Evolutionary conservation across 1,140 invertebrate genomes (phyloP), one percentile per base, ranked within the genome.

Genomic region (Papilio polytes): DNA sequence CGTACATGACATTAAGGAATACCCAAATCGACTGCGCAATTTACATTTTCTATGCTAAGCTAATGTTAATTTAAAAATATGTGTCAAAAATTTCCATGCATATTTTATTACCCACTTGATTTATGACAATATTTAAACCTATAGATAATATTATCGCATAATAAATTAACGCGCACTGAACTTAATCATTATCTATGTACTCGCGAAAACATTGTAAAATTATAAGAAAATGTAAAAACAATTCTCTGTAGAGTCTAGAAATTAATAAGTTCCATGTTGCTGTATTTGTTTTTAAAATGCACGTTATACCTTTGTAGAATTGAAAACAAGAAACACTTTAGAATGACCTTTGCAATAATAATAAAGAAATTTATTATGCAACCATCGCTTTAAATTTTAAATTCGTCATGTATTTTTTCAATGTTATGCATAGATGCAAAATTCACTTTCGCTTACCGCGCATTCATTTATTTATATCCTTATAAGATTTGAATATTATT

Each of bases 371-470:
- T 46, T 22, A 46, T 76, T 76, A 76, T 76, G 46, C 74, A 76
- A 76, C 20, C 7, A 76, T 76, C 22, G 41, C 20, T 22, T 70
- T 70, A 70, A 12, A 70, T 70, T 31, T 70, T 70, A 63, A 63
- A 70, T 78, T 78, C 72, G 31, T 74, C 20, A 20, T 46, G 31
- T 70, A 26, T 72, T 41, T 7, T 73, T 73, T n/a, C 36, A 44
- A 44, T 36, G 36, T 74, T 44, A 48, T 74, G 72, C 44, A 46
- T 41, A 20, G 36, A 74, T 44, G 44, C 44, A 74, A 74, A 74
- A 74, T 74, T 70, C 76, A 84, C 85, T 89, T 88, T 89, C 87
- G 86, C 85, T 85, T 31, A 8, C 31, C 26, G 22, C 63, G 63
- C 26, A 31, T 70, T 78, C n/a, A 70, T 80, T 80, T 77, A 76